These are phyloP conservation scores for Malacoraja senta DNA, from an alignment of 2,797 vertebrate genomes.

Conservation along the genomic window DNA sequence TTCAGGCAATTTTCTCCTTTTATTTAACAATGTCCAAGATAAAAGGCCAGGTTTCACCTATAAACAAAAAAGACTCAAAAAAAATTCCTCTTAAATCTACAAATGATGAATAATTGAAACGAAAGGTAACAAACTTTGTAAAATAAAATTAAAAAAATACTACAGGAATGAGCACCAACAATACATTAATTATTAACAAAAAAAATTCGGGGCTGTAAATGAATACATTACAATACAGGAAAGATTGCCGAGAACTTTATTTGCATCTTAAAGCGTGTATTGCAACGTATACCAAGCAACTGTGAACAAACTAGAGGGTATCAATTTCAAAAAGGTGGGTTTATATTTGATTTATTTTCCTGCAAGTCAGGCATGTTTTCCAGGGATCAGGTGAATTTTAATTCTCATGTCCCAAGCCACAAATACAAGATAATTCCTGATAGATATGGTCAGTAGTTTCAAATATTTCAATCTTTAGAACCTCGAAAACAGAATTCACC, in stretches of 20 bases:
- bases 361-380: constrained; percentile 7
- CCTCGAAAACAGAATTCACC: neutral
- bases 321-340: constrained; percentile 30
- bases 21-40: too few species aligned
- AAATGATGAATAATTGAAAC: neutral
- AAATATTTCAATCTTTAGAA: constrained; percentile 19
- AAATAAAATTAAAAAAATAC: neutral
- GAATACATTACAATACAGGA: constrained; percentile 38
- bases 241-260: constrained; percentile 38
- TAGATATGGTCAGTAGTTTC: neutral
- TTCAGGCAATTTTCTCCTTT: too few species aligned
- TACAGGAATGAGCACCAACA: neutral
- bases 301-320: neutral
- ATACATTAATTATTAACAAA: neutral
- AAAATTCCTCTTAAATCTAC: neutral
- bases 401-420: neutral
- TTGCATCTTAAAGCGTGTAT: constrained; percentile 16
- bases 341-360: constrained; percentile 38
- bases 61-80: too few species aligned
- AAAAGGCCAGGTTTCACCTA: neutral
- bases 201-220: constrained; percentile 29
- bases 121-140: neutral
- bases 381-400: neutral
- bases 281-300: neutral
- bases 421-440: constrained; percentile 16